Conservation (phyloP, 2,888 invertebrate genomes). For the Camponotus fellah region DNA sequence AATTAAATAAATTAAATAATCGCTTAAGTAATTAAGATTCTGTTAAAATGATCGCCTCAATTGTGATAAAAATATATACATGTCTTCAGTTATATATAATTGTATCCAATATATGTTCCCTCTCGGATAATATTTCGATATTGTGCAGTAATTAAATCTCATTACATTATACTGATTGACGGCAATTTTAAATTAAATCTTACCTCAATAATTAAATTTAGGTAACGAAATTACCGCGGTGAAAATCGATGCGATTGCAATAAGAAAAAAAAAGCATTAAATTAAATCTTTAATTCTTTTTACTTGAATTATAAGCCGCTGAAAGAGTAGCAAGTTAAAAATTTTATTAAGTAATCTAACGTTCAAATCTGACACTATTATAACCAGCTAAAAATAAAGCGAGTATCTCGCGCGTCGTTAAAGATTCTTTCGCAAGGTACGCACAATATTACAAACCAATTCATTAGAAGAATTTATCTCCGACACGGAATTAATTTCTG, state of each 20-base stretch:
- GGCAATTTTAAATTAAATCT: slow-evolving; percentile 12
- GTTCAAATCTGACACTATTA: too few species aligned
- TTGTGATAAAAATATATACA: not conserved
- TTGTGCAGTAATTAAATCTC: slow-evolving; percentile 18
- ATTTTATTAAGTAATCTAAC: not conserved
- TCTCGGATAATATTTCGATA: not conserved
- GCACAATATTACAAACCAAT: not conserved
- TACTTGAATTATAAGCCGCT: not conserved
- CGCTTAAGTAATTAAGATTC: not conserved
- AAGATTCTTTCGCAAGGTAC: not conserved
- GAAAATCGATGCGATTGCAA: not conserved
- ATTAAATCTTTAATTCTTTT: not conserved
- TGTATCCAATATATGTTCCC: not conserved
- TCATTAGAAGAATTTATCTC: not conserved
- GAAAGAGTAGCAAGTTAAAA: not conserved
- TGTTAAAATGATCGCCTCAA: not conserved
- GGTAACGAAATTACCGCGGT: not conserved
- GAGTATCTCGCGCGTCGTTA: not conserved
- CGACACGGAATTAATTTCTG: not conserved
- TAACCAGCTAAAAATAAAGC: too few species aligned
- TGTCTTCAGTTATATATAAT: not conserved
- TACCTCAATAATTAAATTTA: slow-evolving; percentile 14
- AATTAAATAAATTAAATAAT: too few species aligned
- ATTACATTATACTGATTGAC: not conserved
- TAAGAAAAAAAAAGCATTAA: not conserved